phyloP scores from a whole-genome alignment of 2,797 vertebrate genomes.

The Pantherophis vulpinus region DNA sequence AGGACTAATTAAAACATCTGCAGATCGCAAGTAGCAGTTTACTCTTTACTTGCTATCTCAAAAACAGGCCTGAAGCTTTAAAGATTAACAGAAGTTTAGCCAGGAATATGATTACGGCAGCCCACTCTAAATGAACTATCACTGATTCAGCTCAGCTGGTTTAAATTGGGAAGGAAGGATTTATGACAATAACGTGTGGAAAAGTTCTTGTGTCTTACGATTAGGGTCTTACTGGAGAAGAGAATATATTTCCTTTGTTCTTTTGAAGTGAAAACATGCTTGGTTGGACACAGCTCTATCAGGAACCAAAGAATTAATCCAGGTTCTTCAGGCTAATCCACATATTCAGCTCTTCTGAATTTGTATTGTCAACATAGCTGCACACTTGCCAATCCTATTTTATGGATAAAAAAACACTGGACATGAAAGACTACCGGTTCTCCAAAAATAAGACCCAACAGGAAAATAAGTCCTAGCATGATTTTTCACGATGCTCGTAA shows the following conservation, averaged over 20 bases:
- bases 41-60: slow-evolving; percentile 70
- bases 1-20: slow-evolving; percentile 80
- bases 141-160: slow-evolving; percentile 28
- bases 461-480: no score
- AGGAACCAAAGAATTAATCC: not conserved
- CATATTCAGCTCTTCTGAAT: not conserved
- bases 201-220: not conserved
- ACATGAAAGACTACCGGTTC: not conserved
- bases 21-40: slow-evolving; percentile 71
- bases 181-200: accelerated
- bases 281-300: not conserved
- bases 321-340: not conserved
- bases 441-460: no score
- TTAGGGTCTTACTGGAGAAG: not conserved
- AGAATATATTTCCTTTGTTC: not conserved
- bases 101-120: slow-evolving; percentile 59
- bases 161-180: slow-evolving; percentile 44
- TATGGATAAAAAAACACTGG: not conserved
- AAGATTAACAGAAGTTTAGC: slow-evolving; percentile 47
- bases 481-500: no score
- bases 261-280: not conserved
- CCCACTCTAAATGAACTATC: slow-evolving; percentile 65
- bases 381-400: not conserved
- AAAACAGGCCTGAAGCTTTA: slow-evolving; percentile 63
- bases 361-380: not conserved